These are phyloP conservation scores for Malacoraja senta DNA, from an alignment of 2,797 vertebrate species.

Conservation along the genomic window DNA sequence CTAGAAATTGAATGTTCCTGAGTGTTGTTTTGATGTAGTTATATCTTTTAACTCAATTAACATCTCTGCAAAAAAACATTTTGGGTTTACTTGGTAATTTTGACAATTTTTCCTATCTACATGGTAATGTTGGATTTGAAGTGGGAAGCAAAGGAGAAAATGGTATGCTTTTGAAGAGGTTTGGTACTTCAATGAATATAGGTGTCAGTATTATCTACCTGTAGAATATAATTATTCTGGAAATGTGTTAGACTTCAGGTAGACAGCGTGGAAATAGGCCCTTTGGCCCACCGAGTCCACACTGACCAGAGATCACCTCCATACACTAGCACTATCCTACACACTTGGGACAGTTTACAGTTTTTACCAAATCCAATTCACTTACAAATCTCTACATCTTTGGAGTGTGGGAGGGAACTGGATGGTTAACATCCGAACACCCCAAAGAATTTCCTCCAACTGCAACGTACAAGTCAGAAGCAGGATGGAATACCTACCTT, in stretches of 20 bases:
- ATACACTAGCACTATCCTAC: too few relatives aligned
- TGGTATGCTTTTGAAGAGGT: neutral
- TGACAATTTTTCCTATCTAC: neutral
- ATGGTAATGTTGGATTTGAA: neutral
- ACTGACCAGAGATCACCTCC: too few relatives aligned
- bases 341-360: too few relatives aligned
- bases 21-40: neutral
- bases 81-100: neutral
- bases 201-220: neutral
- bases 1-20: neutral
- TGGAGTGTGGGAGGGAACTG: too few relatives aligned
- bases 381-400: too few relatives aligned
- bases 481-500: too few relatives aligned
- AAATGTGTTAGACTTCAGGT: neutral
- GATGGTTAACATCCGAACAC: too few relatives aligned
- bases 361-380: too few relatives aligned
- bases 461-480: too few relatives aligned
- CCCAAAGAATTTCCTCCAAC: too few relatives aligned
- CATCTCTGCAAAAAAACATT: neutral
- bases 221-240: neutral
- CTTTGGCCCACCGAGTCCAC: too few relatives aligned
- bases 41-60: neutral
- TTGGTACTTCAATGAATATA: neutral
- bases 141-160: neutral
- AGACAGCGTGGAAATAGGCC: too few relatives aligned